Percentiles rank a stretch among this genome's conserved stretches.
Conservation (phyloP, 2,888 invertebrate species). For the Pristionchus fissidentatus region DNA sequence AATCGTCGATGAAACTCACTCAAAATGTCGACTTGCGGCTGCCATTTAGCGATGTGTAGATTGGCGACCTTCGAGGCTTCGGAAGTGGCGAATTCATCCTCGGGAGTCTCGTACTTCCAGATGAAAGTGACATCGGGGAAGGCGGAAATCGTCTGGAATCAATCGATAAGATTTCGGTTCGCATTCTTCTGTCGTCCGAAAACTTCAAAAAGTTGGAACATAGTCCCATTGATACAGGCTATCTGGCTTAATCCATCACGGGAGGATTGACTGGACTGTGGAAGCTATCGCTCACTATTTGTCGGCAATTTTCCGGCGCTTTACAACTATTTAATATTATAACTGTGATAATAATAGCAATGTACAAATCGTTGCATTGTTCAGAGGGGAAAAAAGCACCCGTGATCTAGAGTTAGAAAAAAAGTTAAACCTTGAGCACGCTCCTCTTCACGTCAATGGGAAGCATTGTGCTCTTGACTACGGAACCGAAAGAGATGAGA, state of each 20-base stretch:
- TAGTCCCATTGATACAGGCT: too few relatives aligned
- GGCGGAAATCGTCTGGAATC: conserved; percentile 1
- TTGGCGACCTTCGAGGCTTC: conserved; percentile 17
- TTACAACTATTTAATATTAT: not conserved
- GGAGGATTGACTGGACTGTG: too few relatives aligned
- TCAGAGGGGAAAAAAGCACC: not conserved
- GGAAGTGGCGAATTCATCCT: conserved; percentile 6
- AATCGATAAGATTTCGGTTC: too few relatives aligned
- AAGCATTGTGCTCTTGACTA: conserved; percentile 49
- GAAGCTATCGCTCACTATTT: too few relatives aligned
- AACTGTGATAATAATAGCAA: not conserved
- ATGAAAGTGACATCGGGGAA: conserved; percentile 39
- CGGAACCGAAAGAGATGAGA: conserved; percentile 62
- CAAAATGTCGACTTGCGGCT: conserved; percentile 30
- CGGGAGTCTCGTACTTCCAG: conserved; percentile 36
- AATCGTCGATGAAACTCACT: not conserved
- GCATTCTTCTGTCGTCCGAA: not conserved
- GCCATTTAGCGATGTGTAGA: conserved; percentile 6
- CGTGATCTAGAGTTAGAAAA: not conserved
- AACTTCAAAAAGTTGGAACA: too few relatives aligned
- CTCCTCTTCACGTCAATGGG: conserved; percentile 10
- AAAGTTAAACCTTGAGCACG: conserved; percentile 24
- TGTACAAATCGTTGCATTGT: not conserved
- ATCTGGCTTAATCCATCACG: too few relatives aligned
- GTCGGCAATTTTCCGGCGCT: too few relatives aligned